Evolutionary conservation across 1,140 invertebrate genomes (phyloP).

Genomic region (Drosophila kurseongensis): DNA sequence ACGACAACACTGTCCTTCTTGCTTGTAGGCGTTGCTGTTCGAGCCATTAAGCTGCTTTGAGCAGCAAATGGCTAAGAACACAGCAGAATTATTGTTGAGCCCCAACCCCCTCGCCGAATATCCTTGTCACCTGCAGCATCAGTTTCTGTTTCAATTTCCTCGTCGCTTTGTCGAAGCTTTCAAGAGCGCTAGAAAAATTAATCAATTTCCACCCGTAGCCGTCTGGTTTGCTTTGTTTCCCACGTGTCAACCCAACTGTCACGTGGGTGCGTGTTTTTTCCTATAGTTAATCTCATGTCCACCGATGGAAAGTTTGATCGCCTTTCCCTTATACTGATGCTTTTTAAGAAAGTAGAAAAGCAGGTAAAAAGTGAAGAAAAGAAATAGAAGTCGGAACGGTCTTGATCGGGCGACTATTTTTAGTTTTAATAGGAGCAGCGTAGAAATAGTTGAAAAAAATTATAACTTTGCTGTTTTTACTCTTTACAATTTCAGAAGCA

Average conservation of each 20-base stretch:
- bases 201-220: slow-evolving; percentile 62
- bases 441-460: too few relatives aligned
- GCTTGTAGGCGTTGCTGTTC: slow-evolving; percentile 45
- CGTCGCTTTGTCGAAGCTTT: slow-evolving; percentile 31
- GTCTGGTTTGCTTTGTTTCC: slow-evolving; percentile 27
- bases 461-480: too few relatives aligned
- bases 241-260: slow-evolving; percentile 20
- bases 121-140: slow-evolving; percentile 25
- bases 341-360: background rate
- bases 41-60: slow-evolving; percentile 63
- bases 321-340: background rate
- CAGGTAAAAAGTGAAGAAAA: too few relatives aligned
- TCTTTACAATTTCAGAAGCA: too few relatives aligned
- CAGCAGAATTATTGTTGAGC: slow-evolving; percentile 41
- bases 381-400: too few relatives aligned
- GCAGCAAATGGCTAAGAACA: slow-evolving; percentile 45
- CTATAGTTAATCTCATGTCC: background rate
- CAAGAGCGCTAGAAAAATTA: slow-evolving; percentile 48
- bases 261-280: background rate
- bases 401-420: too few relatives aligned
- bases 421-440: too few relatives aligned
- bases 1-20: slow-evolving; percentile 36
- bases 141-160: slow-evolving; percentile 43
- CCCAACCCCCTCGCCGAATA: slow-evolving; percentile 17
- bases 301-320: slow-evolving; percentile 6